Evolutionary conservation across 1,140 invertebrate species (phyloP).

Genomic region (Ctenoplectra terminalis): DNA sequence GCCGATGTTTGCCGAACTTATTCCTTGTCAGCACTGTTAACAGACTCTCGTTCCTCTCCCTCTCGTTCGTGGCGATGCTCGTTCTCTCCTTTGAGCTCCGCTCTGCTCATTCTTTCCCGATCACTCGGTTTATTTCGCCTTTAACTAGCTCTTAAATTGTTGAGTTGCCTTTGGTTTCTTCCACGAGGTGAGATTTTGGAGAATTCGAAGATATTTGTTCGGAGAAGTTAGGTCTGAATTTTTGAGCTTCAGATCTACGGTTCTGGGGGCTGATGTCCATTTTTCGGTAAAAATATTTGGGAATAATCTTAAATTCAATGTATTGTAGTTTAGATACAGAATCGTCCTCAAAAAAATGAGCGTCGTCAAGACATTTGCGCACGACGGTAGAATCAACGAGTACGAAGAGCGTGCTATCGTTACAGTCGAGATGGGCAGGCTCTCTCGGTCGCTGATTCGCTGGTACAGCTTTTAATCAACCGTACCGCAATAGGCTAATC

Average conservation of each 20-base stretch:
- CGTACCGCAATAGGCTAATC: constrained; percentile 50
- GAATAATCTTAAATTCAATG: too few species aligned
- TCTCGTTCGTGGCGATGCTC: background rate
- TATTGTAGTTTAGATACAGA: background rate
- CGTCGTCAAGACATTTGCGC: background rate
- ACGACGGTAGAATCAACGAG: background rate
- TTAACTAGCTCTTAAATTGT: background rate
- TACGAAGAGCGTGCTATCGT: background rate
- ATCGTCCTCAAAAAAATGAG: background rate
- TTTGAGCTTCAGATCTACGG: too few species aligned
- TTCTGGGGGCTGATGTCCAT: too few species aligned
- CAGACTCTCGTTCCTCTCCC: constrained; percentile 66
- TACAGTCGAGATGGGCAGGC: background rate
- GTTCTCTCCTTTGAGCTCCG: background rate
- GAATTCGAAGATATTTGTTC: background rate
- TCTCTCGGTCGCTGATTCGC: background rate
- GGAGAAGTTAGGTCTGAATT: too few species aligned
- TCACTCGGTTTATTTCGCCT: constrained; percentile 37
- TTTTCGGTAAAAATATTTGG: too few species aligned
- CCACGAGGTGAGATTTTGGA: background rate
- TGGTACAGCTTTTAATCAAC: constrained; percentile 48
- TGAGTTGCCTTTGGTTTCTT: background rate
- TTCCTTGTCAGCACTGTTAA: constrained; percentile 82
- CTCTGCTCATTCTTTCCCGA: constrained; percentile 18
- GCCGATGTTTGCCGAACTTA: constrained; percentile 81